phyloP scores from a whole-genome alignment of 23 tunicate genomes.

The Styela clava region DNA sequence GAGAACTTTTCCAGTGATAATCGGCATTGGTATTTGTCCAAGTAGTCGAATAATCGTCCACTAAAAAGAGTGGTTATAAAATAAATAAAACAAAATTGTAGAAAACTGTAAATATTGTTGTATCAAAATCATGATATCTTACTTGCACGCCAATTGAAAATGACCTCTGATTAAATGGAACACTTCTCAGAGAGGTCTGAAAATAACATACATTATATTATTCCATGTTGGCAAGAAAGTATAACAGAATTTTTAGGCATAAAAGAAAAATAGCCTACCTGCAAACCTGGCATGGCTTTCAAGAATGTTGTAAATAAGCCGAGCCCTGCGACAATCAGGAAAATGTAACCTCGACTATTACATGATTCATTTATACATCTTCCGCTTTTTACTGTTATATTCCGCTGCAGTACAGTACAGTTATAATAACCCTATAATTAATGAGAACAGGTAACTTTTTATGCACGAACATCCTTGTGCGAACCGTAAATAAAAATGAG shows the following conservation, averaged over 20 bases:
- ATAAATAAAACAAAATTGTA: background rate
- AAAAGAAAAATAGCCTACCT: background rate
- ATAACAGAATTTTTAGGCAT: background rate
- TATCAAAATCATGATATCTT: background rate
- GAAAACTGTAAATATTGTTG: background rate
- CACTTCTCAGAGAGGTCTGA: slow-evolving; percentile 50
- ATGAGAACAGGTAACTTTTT: slow-evolving; percentile 18
- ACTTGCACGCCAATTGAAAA: slow-evolving; percentile 79
- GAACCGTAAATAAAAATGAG: too few relatives aligned
- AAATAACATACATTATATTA: too few relatives aligned
- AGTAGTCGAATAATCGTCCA: slow-evolving; percentile 44
- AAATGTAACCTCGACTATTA: slow-evolving; percentile 25
- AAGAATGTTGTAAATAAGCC: slow-evolving; percentile 37
- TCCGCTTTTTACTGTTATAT: slow-evolving; percentile 30
- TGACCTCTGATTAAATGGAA: slow-evolving; percentile 69
- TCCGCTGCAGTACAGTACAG: background rate
- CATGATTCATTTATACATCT: slow-evolving; percentile 40
- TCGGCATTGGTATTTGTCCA: slow-evolving; percentile 52
- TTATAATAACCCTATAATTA: background rate
- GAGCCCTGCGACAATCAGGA: slow-evolving; percentile 29
- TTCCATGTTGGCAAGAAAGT: too few relatives aligned
- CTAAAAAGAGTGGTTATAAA: slow-evolving; percentile 8
- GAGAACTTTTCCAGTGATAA: slow-evolving; percentile 40
- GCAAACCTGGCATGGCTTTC: slow-evolving; percentile 58
- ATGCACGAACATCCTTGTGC: too few relatives aligned